Evolutionary conservation across 2,888 invertebrate species (phyloP).

Genomic region (Himalopsyche kuldschensis): DNA sequence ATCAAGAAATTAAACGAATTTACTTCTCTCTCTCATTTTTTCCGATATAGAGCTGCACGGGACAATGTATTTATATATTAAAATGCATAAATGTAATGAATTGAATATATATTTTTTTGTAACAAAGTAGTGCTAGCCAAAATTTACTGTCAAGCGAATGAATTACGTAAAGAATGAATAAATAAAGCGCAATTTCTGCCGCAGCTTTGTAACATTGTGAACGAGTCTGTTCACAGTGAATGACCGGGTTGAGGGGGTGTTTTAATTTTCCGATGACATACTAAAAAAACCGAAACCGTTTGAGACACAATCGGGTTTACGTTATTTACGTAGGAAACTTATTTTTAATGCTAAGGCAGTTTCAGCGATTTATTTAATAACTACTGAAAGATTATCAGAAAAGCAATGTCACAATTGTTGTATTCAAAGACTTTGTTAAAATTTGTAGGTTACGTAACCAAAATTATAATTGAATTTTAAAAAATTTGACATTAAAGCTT

Average conservation of each 20-base stretch:
- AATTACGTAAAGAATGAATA: not conserved
- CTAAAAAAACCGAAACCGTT: not conserved
- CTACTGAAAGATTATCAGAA: not conserved
- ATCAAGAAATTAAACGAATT: too few species aligned
- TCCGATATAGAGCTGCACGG: too few species aligned
- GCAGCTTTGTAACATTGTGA: not conserved
- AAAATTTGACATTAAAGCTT: too few species aligned
- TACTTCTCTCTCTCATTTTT: too few species aligned
- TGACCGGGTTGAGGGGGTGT: not conserved
- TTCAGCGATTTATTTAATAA: not conserved
- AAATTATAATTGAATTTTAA: too few species aligned
- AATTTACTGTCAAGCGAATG: not conserved
- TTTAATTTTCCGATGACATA: not conserved
- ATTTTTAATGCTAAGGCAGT: constrained; percentile 17
- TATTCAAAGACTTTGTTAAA: not conserved
- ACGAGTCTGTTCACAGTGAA: not conserved
- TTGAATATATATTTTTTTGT: not conserved
- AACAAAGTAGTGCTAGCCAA: not conserved
- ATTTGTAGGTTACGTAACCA: not conserved
- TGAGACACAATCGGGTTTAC: not conserved
- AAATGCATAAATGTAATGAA: too few species aligned
- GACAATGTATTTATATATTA: too few species aligned
- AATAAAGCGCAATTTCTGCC: not conserved
- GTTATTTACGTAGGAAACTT: not conserved
- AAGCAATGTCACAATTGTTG: not conserved